Evolutionary conservation across 2,888 invertebrate genomes (phyloP), one percentile per base, ranked within the genome.

Genomic region (Lobophora halterata): DNA sequence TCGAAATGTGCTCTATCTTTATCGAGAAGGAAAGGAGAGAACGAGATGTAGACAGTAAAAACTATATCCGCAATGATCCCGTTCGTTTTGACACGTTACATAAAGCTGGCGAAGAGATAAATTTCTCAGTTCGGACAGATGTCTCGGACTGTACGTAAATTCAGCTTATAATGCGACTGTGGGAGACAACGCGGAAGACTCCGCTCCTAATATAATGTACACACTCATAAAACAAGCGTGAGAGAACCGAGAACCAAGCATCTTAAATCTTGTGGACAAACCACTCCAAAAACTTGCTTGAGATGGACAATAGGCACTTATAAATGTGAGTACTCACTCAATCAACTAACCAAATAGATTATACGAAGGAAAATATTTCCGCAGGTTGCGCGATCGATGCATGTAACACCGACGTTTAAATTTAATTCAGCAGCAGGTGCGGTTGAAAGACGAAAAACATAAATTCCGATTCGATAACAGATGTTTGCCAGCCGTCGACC

Each of bases 381-480:
- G 47, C 46, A 53, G 46, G 51, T 46, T 55, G 60, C 58, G 55
- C 49, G 55, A 55, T 58, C 48, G 45, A 50, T 55, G 56, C 44
- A 56, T 47, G 49, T 51, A 52, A 58, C 53, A 56, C 46, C 55
- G 51, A 51, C 58, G 52, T 61, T 65, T 64, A 67, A 71, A 77
- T 76, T 76, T 75, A 73, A 74, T 62, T 40, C 62, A 58, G 59
- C 51, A 70, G 71, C 83, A 81, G 81, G 82, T 85, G 85, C 69
- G 72, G 50, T 61, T 74, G 73, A 76, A 75, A 79, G 76, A 78
- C 65, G 80, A 77, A 78, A 75, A 78, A 76, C 81, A 79, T 80
- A 78, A 78, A 83, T 76, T 71, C 55, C 52, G 65, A 70, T 72
- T 77, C 81, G 83, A 81, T 82, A 81, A 82, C 80, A 81, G 80